These are phyloP conservation scores for Manis javanica DNA, from an alignment of 2,797 vertebrate genomes.

Conservation along the genomic window DNA sequence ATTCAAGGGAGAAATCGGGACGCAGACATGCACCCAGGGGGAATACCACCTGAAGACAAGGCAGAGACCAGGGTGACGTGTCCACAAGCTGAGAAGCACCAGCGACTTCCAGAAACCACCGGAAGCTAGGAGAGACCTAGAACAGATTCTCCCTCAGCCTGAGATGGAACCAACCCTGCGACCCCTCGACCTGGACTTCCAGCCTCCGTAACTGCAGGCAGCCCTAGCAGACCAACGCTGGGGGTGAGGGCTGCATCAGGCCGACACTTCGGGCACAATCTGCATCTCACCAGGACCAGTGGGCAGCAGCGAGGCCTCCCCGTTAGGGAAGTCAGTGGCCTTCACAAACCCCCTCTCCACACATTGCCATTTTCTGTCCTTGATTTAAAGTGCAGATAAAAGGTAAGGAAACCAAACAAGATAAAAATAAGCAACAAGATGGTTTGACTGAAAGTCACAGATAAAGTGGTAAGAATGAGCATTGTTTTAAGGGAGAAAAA, in stretches of 20 bases:
- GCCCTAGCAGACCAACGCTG: fast-evolving
- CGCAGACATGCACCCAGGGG: background rate
- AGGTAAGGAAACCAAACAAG: conserved; percentile 19
- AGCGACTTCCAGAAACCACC: fast-evolving
- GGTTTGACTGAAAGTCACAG: conserved; percentile 19
- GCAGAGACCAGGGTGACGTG: no score
- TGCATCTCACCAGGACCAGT: fast-evolving
- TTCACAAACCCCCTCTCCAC: background rate
- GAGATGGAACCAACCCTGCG: fast-evolving
- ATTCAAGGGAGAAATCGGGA: fast-evolving
- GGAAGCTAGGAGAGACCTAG: background rate
- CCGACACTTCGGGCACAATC: fast-evolving
- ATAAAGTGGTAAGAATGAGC: background rate
- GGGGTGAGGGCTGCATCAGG: fast-evolving
- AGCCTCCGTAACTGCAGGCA: fast-evolving
- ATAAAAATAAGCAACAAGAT: conserved; percentile 28
- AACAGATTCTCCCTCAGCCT: background rate
- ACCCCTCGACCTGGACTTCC: no score
- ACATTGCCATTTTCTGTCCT: background rate
- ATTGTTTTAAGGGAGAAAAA: background rate
- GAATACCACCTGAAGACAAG: fast-evolving
- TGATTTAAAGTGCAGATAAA: conserved; percentile 24
- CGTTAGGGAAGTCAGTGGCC: fast-evolving
- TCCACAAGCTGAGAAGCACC: background rate
- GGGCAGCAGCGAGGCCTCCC: background rate